Evolutionary conservation across 2,888 invertebrate genomes (phyloP).

Genomic region (Melipona beecheii): DNA sequence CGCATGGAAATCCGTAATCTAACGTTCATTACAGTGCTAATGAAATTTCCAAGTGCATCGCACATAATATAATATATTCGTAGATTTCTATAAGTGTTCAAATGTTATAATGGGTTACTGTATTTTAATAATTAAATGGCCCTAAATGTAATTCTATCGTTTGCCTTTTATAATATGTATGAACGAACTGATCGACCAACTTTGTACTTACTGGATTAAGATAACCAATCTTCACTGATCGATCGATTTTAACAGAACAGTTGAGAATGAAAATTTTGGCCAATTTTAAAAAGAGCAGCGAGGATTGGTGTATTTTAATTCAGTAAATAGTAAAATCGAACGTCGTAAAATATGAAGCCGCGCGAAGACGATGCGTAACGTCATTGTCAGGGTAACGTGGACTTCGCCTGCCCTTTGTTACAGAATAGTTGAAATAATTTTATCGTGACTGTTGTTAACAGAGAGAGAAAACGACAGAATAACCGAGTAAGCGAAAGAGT

Average conservation of each 20-base stretch:
- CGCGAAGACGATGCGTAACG: slow-evolving; percentile 12
- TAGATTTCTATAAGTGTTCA: background rate
- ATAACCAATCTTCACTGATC: slow-evolving; percentile 1
- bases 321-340: slow-evolving; percentile 24
- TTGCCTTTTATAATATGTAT: background rate
- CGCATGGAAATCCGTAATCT: too few species aligned
- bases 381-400: slow-evolving; percentile 31
- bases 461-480: slow-evolving; percentile 66
- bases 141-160: background rate
- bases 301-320: slow-evolving; percentile 13
- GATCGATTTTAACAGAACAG: slow-evolving; percentile 1
- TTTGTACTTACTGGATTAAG: background rate
- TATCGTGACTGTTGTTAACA: slow-evolving; percentile 68
- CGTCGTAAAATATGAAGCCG: slow-evolving; percentile 23
- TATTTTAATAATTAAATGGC: background rate
- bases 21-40: background rate
- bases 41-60: background rate
- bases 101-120: background rate
- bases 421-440: slow-evolving; percentile 73
- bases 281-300: background rate
- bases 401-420: slow-evolving; percentile 72
- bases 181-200: slow-evolving; percentile 40
- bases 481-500: slow-evolving; percentile 62
- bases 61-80: background rate
- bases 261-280: background rate